Evolutionary conservation across 2,797 vertebrate genomes (phyloP).

Genomic region (Labeo calbasu): DNA sequence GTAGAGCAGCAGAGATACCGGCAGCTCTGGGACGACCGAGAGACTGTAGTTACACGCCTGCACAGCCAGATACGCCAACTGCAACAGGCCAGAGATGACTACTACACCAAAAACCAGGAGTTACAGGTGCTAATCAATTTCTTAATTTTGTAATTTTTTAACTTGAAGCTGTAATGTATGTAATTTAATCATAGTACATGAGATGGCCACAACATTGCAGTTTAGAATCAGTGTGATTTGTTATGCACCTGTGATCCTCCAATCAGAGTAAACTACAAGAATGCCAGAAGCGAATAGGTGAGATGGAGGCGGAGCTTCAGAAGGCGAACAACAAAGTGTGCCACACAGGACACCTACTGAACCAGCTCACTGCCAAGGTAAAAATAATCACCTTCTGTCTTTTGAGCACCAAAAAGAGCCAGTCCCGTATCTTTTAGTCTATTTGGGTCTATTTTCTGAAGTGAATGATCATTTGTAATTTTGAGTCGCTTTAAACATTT

Average conservation of each 20-base stretch:
- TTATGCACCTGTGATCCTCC: neutral
- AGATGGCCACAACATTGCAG: neutral
- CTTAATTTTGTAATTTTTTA: neutral
- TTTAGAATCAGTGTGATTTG: neutral
- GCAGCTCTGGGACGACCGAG: slow-evolving; percentile 91
- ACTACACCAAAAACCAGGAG: slow-evolving; percentile 97
- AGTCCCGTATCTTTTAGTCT: neutral
- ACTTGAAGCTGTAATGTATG: neutral
- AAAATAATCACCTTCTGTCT: neutral
- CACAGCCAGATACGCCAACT: slow-evolving; percentile 94
- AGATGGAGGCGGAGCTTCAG: slow-evolving; percentile 91
- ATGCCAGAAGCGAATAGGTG: slow-evolving; percentile 87
- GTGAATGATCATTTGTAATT: neutral
- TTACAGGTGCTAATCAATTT: slow-evolving; percentile 81
- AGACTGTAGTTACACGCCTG: slow-evolving; percentile 87
- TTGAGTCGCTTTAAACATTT: neutral
- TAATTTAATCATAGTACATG: neutral
- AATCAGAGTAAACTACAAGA: slow-evolving; percentile 91
- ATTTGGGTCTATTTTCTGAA: neutral
- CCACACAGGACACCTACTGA: slow-evolving; percentile 91
- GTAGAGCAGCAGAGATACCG: slow-evolving; percentile 89
- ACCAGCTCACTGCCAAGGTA: slow-evolving; percentile 96
- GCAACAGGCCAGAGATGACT: slow-evolving; percentile 91
- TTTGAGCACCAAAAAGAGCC: neutral
- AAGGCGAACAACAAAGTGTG: slow-evolving; percentile 94